Evolutionary conservation across 2,113 vertebrate species (phyloP), one percentile per base, ranked within the genome.

Genomic region (Tyto alba): DNA sequence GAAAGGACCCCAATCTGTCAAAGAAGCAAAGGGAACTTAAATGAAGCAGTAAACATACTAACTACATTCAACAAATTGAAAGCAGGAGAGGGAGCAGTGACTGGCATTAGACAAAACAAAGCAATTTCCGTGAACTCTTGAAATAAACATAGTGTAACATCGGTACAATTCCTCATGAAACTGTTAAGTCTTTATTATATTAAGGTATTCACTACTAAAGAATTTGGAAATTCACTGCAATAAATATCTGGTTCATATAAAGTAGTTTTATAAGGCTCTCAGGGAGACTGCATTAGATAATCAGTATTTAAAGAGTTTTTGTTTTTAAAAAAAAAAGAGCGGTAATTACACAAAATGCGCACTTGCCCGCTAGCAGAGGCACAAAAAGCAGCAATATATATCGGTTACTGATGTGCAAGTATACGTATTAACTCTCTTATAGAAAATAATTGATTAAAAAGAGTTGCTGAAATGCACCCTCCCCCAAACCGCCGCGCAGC

Each of bases 141-240:
- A 40, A 21, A 34, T 34, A 43, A 47, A 13, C 0, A 1, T 12
- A 50, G 7, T 7, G 11, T 59, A 15, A 13, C 10, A 55, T 18
- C 29, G 22, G 7, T 29, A 26, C 0, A 0, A 32, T 4, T 38
- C 15, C 22, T 59, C 36, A 5, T 2, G 3, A 88, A 25, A 76
- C 9, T 1, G 1, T 7, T 26, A 41, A 23, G 16, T 16, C 12
- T 22, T 74, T 13, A 43, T 11, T 36, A 17, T 5, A 34, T 1
- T 36, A 18, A 63, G 10, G 14, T 5, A 5, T 6, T 48, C 3
- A 2, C n/a, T 55, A 16, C 47, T 32, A 34, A 22, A 57, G 36
- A 8, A 52, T 8, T 3, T 8, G 14, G n/a, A 23, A 38, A n/a
- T 67, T 72, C 23, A 63, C 22, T 19, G 25, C 57, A 55, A 40